A percentile compares a stretch with the other conserved stretches of the same genome.
Conservation (phyloP, 2,797 vertebrate genomes). For the Antrozous pallidus region DNA sequence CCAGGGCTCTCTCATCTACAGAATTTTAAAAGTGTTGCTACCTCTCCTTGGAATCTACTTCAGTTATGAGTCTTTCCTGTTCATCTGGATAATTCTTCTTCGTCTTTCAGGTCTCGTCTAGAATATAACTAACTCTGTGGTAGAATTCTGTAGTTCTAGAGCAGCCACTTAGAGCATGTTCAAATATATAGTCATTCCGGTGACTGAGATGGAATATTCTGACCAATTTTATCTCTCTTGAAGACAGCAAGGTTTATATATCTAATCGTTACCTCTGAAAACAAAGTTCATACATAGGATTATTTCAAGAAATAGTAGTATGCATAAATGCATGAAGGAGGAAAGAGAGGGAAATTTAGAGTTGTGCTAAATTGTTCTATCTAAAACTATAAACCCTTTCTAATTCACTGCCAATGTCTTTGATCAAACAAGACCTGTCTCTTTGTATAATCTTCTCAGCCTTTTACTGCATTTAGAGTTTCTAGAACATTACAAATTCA, state of each 20-base stretch:
- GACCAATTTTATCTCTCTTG: not conserved
- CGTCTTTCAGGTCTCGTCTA: not conserved
- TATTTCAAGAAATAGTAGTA: not conserved
- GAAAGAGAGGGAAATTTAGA: not conserved
- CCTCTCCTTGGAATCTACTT: not conserved
- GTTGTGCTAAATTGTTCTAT: conserved; percentile 20
- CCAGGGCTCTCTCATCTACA: not conserved
- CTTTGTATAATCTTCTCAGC: conserved; percentile 34
- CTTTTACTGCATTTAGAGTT: conserved; percentile 52
- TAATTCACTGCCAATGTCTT: not conserved
- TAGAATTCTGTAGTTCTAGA: not conserved
- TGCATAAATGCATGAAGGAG: conserved; percentile 40
- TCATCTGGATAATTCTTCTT: not conserved
- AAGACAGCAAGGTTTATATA: not conserved
- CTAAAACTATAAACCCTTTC: not conserved
- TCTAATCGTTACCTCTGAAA: not conserved
- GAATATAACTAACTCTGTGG: not conserved
- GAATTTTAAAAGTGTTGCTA: not conserved
- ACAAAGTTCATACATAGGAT: not conserved
- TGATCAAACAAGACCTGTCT: not conserved
- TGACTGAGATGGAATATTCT: not conserved
- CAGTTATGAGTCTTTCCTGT: not conserved
- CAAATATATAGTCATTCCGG: not conserved
- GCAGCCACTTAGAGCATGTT: not conserved
- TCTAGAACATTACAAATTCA: conserved; percentile 34